These are phyloP conservation scores for Pseudachorutes palmiensis DNA, from an alignment of 1,140 invertebrate species.

Conservation along the genomic window DNA sequence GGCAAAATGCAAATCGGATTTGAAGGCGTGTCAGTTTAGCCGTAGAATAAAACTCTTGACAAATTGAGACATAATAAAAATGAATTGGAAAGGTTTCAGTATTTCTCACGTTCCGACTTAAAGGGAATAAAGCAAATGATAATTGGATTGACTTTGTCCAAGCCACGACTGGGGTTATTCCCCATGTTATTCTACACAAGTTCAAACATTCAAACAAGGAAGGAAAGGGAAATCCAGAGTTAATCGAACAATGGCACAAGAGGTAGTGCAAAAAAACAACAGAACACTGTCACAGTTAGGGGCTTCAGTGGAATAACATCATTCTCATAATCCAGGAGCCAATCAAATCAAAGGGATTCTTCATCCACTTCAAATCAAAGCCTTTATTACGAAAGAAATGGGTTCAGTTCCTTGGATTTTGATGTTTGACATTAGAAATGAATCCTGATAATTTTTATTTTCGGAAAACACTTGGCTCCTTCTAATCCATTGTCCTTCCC, in stretches of 20 bases:
- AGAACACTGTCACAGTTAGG: too few relatives aligned
- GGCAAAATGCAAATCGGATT: background rate
- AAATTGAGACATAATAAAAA: conserved; percentile 17
- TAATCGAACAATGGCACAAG: background rate
- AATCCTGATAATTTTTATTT: too few relatives aligned
- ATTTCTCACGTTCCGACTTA: conserved; percentile 15
- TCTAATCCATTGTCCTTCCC: too few relatives aligned
- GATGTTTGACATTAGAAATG: too few relatives aligned
- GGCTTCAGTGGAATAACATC: background rate
- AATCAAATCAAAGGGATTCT: too few relatives aligned
- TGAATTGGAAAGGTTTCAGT: conserved; percentile 12
- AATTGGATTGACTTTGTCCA: background rate
- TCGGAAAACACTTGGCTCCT: too few relatives aligned
- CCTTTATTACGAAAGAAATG: too few relatives aligned
- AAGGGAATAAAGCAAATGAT: background rate
- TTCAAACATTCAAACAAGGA: background rate
- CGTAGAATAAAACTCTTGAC: too few relatives aligned
- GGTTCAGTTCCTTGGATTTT: too few relatives aligned
- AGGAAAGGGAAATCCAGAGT: background rate
- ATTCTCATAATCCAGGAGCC: background rate
- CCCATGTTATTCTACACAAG: background rate
- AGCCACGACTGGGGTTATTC: background rate
- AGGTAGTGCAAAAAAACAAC: background rate
- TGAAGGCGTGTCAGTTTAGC: background rate
- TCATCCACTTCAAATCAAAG: too few relatives aligned